Percentiles rank a stretch among this genome's conserved stretches.
Evolutionary conservation across 1,140 invertebrate species (phyloP).

Genomic region (Lasioglossum albipes): DNA sequence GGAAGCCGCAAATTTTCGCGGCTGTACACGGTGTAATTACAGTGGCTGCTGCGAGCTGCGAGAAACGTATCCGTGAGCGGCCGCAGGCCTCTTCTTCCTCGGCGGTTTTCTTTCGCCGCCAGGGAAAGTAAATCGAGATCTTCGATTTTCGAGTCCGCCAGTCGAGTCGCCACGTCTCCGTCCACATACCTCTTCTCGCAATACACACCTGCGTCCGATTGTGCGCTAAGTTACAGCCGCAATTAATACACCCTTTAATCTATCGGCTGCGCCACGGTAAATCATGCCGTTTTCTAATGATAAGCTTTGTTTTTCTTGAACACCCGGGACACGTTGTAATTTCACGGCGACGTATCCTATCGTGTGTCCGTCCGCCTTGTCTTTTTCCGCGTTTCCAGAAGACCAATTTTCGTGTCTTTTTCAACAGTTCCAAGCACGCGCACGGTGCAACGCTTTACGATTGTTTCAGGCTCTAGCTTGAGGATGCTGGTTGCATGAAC

Average conservation of each 20-base stretch:
- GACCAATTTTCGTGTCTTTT: not conserved
- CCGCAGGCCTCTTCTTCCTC: not conserved
- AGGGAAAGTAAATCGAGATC: conserved; percentile 19
- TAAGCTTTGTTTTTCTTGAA: not conserved
- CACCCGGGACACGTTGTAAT: no score
- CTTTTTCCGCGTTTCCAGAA: not conserved
- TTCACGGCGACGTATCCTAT: no score
- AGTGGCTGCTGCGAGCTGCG: conserved; percentile 6
- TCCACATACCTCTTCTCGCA: no score
- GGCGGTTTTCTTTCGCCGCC: not conserved
- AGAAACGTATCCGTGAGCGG: not conserved
- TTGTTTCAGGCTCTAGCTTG: no score
- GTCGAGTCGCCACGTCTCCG: not conserved
- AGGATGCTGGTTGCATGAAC: no score
- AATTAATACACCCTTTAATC: not conserved
- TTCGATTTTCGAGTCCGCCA: not conserved
- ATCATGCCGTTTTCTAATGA: not conserved
- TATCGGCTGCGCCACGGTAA: not conserved
- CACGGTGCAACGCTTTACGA: no score
- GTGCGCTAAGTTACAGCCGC: not conserved
- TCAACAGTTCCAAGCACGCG: no score
- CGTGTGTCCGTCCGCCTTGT: no score
- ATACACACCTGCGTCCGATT: not conserved
- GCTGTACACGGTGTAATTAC: conserved; percentile 47
- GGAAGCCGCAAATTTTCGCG: conserved; percentile 55